Evolutionary conservation across 2,888 invertebrate species (phyloP).

Genomic region (Pimpla rufipes): DNA sequence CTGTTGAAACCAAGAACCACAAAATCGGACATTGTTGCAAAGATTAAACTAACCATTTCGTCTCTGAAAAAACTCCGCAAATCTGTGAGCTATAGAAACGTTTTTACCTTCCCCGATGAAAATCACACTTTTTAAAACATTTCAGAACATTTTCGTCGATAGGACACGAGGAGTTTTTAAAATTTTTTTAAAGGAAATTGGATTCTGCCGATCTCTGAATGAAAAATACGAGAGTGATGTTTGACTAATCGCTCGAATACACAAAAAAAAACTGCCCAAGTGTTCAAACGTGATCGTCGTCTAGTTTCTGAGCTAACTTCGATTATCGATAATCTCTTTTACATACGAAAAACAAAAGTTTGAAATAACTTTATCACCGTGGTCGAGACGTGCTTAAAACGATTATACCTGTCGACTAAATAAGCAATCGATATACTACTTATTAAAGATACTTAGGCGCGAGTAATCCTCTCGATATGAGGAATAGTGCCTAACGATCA

Average conservation of each 20-base stretch:
- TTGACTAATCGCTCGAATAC: conserved; percentile 45
- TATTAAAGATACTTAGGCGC: conserved; percentile 26
- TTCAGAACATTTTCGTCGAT: background rate
- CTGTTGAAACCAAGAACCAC: background rate
- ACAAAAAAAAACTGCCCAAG: conserved; percentile 69
- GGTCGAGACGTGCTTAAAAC: conserved; percentile 55
- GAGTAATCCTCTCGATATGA: conserved; percentile 39
- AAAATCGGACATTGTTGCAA: no score
- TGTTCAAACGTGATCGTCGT: conserved; percentile 68
- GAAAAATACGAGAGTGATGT: conserved; percentile 51
- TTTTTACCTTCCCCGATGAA: no score
- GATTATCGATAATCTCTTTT: conserved; percentile 59
- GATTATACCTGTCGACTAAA: conserved; percentile 13
- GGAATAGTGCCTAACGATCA: conserved; percentile 46
- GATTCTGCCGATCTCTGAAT: conserved; percentile 19
- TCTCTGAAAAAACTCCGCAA: no score
- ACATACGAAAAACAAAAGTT: conserved; percentile 49
- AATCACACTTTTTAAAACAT: background rate
- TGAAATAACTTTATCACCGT: conserved; percentile 29
- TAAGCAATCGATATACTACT: background rate
- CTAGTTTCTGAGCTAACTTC: conserved; percentile 37
- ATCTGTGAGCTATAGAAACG: no score
- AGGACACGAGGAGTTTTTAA: background rate
- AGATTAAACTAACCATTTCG: no score
- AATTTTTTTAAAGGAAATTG: background rate